Base-by-base conservation (phyloP, 2,797 vertebrate genomes). In the Sarcophilus harrisii region DNA sequence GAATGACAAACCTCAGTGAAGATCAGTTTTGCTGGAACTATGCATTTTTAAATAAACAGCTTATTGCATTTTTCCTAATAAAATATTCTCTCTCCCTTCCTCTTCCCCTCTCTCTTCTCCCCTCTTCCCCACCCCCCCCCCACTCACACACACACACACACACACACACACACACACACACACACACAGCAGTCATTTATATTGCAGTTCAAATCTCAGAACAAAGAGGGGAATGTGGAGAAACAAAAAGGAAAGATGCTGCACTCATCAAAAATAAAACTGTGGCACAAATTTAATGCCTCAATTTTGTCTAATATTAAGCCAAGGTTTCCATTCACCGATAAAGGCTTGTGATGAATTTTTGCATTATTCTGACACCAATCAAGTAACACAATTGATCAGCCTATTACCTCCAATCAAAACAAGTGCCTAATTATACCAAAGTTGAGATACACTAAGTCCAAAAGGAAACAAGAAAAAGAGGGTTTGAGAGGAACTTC, bases 1-100 rank as follows among this genome's bases (percentile, higher is more conserved):
- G 94, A 95, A 94, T 92, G 94, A 92, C 21, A 60, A 96, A 92
- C 94, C 91, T 96, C 89, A 90, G 94, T 92, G 91, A 95, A 96
- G 94, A 92, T 38, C 93, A 94, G 18, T 45, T 81, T 27, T 49
- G 12, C 94, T 73, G 91, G 92, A 96, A 93, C 59, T 93, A 58
- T 93, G 96, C 92, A 94, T 95, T 81, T 81, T 94, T 92, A 73
- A 91, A 93, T 93, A 93, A 93, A 93, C 93, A 95, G 91, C 24
- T 58, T 91, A n/a, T 38, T 81, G 92, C 62, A 81, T 59, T 93
- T 60, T 95, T 90, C 21, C 93, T 92, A 27, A 1, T 87, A 54
- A 90, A 93, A 59, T 59, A 1, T 2, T 58, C 57, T 57, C 13
- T 4, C 57, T 57, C 57, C 57, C 57, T 18, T 11, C 57, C 57